Evolutionary conservation across 2,113 vertebrate genomes (phyloP), one percentile per base, ranked within the genome.

Genomic region (Arenaria interpres): DNA sequence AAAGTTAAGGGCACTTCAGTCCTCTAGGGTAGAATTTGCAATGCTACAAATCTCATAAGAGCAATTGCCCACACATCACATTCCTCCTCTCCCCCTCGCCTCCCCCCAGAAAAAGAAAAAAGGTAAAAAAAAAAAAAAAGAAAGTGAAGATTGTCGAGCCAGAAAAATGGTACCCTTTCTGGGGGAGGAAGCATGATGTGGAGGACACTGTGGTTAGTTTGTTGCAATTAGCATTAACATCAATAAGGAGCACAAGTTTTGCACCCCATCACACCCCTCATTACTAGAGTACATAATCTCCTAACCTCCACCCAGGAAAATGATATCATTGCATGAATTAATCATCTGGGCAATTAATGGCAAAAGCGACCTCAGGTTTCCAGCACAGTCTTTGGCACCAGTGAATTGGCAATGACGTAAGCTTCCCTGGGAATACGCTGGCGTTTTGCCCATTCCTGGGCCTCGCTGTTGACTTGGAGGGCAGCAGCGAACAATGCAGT

Each of bases 271-370:
- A 37, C 0, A 0, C 17, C 37, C 20, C 82, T 77, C 39, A 11
- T 91, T 67, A 79, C 82, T 89, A 39, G 79, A 93, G 48, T 54
- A 59, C 80, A 56, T n/a, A 63, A 90, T 86, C 82, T 87, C 67
- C 74, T 66, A 68, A 90, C 88, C 82, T 92, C 75, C 88, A 76
- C 77, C 45, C 62, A 93, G 43, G 91, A 94, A 92, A 97, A 92
- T 63, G 9, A 71, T 92, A 94, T 89, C 86, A 89, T 89, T 72
- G 77, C 83, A 90, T 93, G 83, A 95, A 97, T 97, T 94, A 94
- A 93, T 97, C 89, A 96, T 90, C 68, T 85, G 41, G 51, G 62
- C 89, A 94, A 90, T 92, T 93, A 95, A 95, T 54, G 83, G 80
- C 82, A 74, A 82, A 95, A 92, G 45, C 32, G 1, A 94, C 89